Conservation (phyloP, 2,113 vertebrate species). For the Potamarius usumacintae region DNA sequence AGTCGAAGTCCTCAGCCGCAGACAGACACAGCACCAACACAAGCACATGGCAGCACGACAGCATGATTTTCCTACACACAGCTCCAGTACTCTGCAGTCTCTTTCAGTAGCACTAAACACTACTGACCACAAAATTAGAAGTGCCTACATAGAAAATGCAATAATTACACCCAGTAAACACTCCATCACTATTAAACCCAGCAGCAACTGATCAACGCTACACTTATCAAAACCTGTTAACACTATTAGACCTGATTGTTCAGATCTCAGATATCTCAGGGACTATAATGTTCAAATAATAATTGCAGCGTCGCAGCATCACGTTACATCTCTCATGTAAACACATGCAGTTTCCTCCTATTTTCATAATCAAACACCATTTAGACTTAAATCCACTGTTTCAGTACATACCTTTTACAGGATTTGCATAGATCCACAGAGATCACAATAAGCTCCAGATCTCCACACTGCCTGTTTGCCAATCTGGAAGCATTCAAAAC, state of each 20-base stretch:
- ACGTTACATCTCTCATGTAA: neutral
- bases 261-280: neutral
- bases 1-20: constrained; percentile 75
- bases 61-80: constrained; percentile 67
- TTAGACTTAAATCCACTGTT: neutral
- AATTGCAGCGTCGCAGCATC: neutral
- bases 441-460: constrained; percentile 33
- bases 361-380: neutral
- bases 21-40: constrained; percentile 71
- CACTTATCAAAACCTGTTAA: neutral
- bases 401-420: constrained; percentile 50
- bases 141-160: neutral
- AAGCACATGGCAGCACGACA: constrained; percentile 71
- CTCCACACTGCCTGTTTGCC: constrained; percentile 31
- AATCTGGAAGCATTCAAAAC: constrained; percentile 59
- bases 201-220: neutral
- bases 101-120: constrained; percentile 54
- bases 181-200: neutral
- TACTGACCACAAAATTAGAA: constrained; percentile 49
- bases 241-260: neutral
- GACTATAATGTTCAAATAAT: neutral
- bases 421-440: constrained; percentile 37
- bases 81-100: constrained; percentile 50
- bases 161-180: neutral
- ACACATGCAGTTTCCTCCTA: neutral